Evolutionary conservation across 2,113 vertebrate species (phyloP).

Genomic region (Apodemus sylvaticus): DNA sequence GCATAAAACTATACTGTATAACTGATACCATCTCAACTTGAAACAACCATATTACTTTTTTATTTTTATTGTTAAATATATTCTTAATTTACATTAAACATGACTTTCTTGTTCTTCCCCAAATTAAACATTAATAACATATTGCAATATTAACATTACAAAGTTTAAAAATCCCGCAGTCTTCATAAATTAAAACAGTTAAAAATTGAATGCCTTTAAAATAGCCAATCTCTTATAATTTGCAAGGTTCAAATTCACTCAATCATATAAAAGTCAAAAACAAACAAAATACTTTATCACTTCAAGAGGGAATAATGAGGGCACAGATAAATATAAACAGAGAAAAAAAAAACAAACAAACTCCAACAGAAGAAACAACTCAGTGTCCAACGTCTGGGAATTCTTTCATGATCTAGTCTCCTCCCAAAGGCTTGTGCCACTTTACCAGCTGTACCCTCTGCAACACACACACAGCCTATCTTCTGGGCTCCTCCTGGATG

Average conservation of each 20-base stretch:
- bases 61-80: too few relatives aligned
- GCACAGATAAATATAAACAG: not conserved
- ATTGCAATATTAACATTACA: not conserved
- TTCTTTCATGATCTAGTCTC: not conserved
- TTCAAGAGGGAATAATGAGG: not conserved
- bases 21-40: not conserved
- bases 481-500: not conserved
- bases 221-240: not conserved
- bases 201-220: not conserved
- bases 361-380: not conserved
- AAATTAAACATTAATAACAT: not conserved
- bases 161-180: not conserved
- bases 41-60: not conserved
- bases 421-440: not conserved
- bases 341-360: not conserved
- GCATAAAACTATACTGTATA: not conserved
- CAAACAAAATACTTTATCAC: not conserved
- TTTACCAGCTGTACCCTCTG: too few relatives aligned
- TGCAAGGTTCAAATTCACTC: not conserved
- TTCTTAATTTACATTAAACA: too few relatives aligned
- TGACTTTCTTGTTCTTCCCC: not conserved
- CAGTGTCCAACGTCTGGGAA: not conserved
- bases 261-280: not conserved
- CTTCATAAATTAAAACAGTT: not conserved
- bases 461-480: not conserved